Evolutionary conservation across 2,888 invertebrate genomes (phyloP).

Genomic region (Macrophya alboannulata): DNA sequence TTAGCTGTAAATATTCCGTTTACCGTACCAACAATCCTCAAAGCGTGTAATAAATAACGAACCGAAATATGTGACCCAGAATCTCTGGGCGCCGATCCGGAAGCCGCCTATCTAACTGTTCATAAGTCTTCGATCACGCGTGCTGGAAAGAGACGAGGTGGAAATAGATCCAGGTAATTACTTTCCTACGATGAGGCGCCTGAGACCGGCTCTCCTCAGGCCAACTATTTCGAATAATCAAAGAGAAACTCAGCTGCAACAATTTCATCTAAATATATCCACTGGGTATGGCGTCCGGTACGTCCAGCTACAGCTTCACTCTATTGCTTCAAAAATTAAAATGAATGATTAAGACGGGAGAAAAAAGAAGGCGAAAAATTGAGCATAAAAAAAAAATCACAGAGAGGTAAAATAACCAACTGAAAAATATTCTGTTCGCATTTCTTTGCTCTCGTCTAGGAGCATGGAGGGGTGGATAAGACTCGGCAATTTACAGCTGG

Average conservation of each 20-base stretch:
- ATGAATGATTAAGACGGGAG: neutral
- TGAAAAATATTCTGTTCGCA: neutral
- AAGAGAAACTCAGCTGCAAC: slow-evolving; percentile 73
- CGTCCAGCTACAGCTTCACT: neutral
- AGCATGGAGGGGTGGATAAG: neutral
- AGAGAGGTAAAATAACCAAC: neutral
- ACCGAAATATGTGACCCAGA: slow-evolving; percentile 52
- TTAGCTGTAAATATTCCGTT: too few species aligned
- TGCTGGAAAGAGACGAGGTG: slow-evolving; percentile 37
- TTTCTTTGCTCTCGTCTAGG: neutral
- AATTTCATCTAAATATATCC: slow-evolving; percentile 75
- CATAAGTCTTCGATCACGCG: slow-evolving; percentile 45
- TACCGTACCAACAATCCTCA: neutral
- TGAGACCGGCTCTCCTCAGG: slow-evolving; percentile 44
- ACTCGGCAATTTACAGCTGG: slow-evolving; percentile 65
- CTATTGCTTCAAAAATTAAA: neutral
- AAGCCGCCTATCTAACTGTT: slow-evolving; percentile 49
- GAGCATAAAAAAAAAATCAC: neutral
- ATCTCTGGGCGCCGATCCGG: slow-evolving; percentile 37
- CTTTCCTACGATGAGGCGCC: slow-evolving; percentile 52
- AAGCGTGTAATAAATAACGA: neutral
- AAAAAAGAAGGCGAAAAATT: neutral
- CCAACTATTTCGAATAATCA: slow-evolving; percentile 62
- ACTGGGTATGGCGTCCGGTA: neutral
- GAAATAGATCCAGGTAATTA: slow-evolving; percentile 57